phyloP scores from a whole-genome alignment of 2,797 vertebrate genomes.

The Sternotherus odoratus region DNA sequence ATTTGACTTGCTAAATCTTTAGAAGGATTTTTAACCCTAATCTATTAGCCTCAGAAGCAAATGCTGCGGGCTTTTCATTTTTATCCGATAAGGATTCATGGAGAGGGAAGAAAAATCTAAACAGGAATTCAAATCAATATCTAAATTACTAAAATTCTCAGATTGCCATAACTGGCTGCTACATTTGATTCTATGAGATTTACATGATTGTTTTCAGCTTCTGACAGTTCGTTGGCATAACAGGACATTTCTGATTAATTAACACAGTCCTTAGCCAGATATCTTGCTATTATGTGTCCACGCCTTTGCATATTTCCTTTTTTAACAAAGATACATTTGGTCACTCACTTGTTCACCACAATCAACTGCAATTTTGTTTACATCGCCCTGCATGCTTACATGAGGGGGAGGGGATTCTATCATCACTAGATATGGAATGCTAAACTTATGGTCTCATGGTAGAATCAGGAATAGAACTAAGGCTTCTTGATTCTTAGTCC shows the following conservation, averaged over 20 bases:
- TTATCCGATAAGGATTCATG: neutral
- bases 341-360: slow-evolving; percentile 6
- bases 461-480: neutral
- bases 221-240: slow-evolving; percentile 72
- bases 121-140: slow-evolving; percentile 58
- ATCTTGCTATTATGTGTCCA: slow-evolving; percentile 61
- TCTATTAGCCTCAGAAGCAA: slow-evolving; percentile 49
- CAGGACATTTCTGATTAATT: slow-evolving; percentile 66
- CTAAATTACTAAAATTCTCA: slow-evolving; percentile 56
- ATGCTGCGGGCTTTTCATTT: slow-evolving; percentile 12
- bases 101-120: neutral
- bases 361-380: neutral
- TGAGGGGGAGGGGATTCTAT: neutral
- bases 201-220: slow-evolving; percentile 72
- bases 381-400: neutral
- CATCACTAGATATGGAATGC: neutral
- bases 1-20: slow-evolving; percentile 51
- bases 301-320: slow-evolving; percentile 38
- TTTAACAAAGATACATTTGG: slow-evolving; percentile 50
- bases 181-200: slow-evolving; percentile 57
- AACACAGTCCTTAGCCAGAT: slow-evolving; percentile 26
- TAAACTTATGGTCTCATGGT: neutral
- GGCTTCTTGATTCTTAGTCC: neutral
- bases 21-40: slow-evolving; percentile 13
- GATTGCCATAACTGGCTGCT: slow-evolving; percentile 56